Conservation (phyloP, 2,888 invertebrate genomes). For the Corbicula japonica region DNA sequence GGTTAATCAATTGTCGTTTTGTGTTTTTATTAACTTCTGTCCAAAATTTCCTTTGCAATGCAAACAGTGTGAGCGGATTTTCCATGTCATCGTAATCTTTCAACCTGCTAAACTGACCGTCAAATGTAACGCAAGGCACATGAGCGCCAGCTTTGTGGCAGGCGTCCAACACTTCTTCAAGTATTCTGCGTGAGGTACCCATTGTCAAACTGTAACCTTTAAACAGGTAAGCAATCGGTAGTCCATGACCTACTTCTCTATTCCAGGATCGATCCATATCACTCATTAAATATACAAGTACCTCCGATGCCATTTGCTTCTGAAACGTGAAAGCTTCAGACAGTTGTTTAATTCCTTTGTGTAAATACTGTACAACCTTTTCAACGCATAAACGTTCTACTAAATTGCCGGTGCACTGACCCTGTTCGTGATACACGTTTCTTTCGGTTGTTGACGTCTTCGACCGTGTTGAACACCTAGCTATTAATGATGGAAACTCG, state of each 20-base stretch:
- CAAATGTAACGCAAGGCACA: background rate
- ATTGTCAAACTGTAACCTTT: background rate
- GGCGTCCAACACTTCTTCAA: conserved; percentile 2
- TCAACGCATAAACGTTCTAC: background rate
- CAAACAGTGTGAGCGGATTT: background rate
- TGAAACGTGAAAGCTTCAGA: conserved; percentile 1
- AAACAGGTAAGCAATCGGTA: background rate
- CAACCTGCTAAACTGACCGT: conserved; percentile 1
- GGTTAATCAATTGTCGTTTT: background rate
- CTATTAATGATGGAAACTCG: background rate
- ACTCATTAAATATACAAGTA: background rate
- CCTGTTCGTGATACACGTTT: background rate
- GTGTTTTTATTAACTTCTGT: background rate
- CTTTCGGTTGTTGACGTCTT: conserved; percentile 2
- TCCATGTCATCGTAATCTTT: background rate
- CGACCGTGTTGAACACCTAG: background rate
- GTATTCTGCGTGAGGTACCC: background rate
- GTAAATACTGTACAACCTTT: background rate
- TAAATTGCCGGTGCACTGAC: background rate
- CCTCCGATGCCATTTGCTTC: background rate
- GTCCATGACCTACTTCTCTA: background rate
- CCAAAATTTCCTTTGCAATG: conserved; percentile 5
- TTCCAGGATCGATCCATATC: conserved; percentile 4
- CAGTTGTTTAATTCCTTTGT: background rate
- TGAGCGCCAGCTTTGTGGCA: background rate